Evolutionary conservation across 64 coral and sea anemone species (phyloP).

Genomic region (Stylophora pistillata): DNA sequence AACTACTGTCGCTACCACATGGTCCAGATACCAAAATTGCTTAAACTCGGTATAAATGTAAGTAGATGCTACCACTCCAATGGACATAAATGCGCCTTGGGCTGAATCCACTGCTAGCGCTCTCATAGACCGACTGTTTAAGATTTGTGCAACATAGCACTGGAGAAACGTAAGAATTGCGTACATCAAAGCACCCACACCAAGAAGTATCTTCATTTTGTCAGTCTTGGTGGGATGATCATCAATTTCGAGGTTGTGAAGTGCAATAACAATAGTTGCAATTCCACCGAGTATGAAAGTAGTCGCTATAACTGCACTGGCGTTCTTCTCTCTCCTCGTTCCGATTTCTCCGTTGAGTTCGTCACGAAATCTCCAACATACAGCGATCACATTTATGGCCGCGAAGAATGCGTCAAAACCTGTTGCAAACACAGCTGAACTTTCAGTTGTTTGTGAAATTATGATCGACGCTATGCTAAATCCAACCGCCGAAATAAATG

Average conservation of each 20-base stretch:
- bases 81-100: conserved; percentile 4
- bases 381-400: conserved; percentile 21
- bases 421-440: conserved; percentile 18
- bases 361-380: conserved; percentile 45
- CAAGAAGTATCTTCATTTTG: conserved; percentile 1
- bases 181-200: background rate
- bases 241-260: conserved; percentile 15
- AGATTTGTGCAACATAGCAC: background rate
- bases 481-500: conserved; percentile 12
- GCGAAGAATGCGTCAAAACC: conserved; percentile 39
- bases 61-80: background rate
- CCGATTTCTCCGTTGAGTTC: conserved; percentile 26
- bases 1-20: background rate
- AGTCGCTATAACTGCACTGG: background rate
- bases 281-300: conserved; percentile 5
- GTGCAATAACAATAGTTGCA: conserved; percentile 2
- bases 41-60: background rate
- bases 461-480: conserved; percentile 29
- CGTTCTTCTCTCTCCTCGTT: conserved; percentile 6
- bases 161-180: background rate
- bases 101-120: conserved; percentile 20
- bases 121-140: conserved; percentile 11
- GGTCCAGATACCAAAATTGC: conserved; percentile 35
- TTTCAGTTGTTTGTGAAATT: conserved; percentile 26
- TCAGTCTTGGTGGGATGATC: conserved; percentile 20